These are phyloP conservation scores for Pseudonaja textilis DNA, from an alignment of 2,113 vertebrate genomes.

Conservation along the genomic window DNA sequence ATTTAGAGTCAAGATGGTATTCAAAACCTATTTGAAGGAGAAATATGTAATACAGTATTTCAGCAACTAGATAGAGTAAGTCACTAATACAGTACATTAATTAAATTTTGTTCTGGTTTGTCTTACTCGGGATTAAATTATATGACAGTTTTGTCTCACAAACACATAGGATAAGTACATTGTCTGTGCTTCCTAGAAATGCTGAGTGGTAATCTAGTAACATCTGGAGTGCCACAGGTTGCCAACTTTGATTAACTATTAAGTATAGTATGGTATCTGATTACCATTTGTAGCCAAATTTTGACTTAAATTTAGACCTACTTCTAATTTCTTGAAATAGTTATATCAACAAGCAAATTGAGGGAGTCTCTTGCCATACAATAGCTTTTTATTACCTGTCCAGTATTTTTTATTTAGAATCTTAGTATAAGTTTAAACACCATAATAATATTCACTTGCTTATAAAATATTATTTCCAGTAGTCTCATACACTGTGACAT, in stretches of 20 bases:
- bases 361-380: background rate
- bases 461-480: background rate
- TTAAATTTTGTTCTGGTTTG: background rate
- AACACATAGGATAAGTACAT: background rate
- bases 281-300: background rate
- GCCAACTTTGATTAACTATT: background rate
- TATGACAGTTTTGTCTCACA: background rate
- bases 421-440: background rate
- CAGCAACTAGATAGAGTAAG: background rate
- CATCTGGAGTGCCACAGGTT: background rate
- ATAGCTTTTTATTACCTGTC: background rate
- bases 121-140: background rate
- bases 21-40: background rate
- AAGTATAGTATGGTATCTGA: background rate
- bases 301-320: background rate
- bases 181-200: background rate
- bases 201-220: background rate
- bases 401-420: background rate
- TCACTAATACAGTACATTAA: background rate
- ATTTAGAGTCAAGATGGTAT: background rate
- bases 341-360: background rate
- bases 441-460: background rate
- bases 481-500: background rate
- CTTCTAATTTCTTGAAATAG: background rate
- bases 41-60: background rate